Percentiles rank a stretch among this genome's conserved stretches.
phyloP scores from a whole-genome alignment of 2,113 vertebrate species.

The Caranx ignobilis region DNA sequence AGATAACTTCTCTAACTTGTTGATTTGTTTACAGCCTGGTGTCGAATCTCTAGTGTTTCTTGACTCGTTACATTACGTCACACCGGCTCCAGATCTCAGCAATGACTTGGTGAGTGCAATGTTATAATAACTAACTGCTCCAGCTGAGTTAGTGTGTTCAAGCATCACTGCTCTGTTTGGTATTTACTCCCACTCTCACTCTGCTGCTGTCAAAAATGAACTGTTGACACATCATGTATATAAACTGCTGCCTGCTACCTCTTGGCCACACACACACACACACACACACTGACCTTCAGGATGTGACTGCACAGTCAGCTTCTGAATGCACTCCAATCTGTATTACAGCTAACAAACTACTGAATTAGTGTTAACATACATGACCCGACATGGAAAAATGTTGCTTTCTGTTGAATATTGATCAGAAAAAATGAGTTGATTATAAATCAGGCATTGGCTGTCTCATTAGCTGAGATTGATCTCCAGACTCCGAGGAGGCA shows the following conservation, averaged over 20 bases:
- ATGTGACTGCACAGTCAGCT: slow-evolving; percentile 38
- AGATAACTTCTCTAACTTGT: too few species aligned
- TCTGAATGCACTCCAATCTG: neutral
- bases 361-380: neutral
- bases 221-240: slow-evolving; percentile 13
- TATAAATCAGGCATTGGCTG: neutral
- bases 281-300: slow-evolving; percentile 53
- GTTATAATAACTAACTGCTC: neutral
- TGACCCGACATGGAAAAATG: neutral
- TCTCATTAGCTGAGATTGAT: slow-evolving; percentile 23
- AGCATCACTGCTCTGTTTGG: neutral
- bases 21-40: too few species aligned
- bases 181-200: neutral
- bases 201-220: slow-evolving; percentile 1
- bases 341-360: slow-evolving; percentile 3
- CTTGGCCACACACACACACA: slow-evolving; percentile 13
- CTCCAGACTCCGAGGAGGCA: neutral
- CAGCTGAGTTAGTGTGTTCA: neutral
- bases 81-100: neutral
- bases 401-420: slow-evolving; percentile 8
- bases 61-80: too few species aligned
- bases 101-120: neutral
- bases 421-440: slow-evolving; percentile 35
- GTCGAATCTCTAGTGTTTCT: too few species aligned
- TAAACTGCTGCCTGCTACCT: neutral